These are phyloP conservation scores for Caiman crocodilus DNA, from an alignment of 2,797 vertebrate species.

Conservation along the genomic window DNA sequence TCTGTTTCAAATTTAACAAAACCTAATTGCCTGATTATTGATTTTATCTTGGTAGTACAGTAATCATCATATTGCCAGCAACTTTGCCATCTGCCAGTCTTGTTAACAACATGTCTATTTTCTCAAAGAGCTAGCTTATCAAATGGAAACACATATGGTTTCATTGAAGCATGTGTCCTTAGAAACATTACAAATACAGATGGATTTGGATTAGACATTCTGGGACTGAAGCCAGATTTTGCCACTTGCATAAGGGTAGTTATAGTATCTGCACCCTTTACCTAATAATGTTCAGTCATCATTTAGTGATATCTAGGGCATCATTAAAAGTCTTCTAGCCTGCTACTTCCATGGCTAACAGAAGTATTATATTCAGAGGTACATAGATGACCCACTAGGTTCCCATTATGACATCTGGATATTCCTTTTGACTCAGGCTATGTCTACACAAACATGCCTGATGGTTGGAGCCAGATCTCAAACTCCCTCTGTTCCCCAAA, in stretches of 20 bases:
- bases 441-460: background rate
- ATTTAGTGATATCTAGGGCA: background rate
- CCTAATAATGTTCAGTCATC: background rate
- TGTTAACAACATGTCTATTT: constrained; percentile 37
- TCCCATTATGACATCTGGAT: background rate
- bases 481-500: background rate
- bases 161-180: background rate
- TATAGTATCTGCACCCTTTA: background rate
- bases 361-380: rapidly evolving
- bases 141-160: constrained; percentile 52
- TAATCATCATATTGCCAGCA: constrained; percentile 32
- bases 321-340: background rate
- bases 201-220: background rate
- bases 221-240: background rate
- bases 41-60: constrained; percentile 58
- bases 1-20: constrained; percentile 5
- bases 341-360: background rate
- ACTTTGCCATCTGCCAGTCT: constrained; percentile 57
- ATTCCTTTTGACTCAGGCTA: background rate
- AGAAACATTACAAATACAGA: constrained; percentile 37
- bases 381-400: background rate
- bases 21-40: constrained; percentile 69
- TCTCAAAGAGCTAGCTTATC: constrained; percentile 51
- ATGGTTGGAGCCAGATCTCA: background rate
- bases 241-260: background rate